A percentile compares a stretch with the other conserved stretches of the same genome.
These are phyloP conservation scores for Eolophus roseicapilla DNA, from an alignment of 2,113 vertebrate genomes.

Conservation along the genomic window DNA sequence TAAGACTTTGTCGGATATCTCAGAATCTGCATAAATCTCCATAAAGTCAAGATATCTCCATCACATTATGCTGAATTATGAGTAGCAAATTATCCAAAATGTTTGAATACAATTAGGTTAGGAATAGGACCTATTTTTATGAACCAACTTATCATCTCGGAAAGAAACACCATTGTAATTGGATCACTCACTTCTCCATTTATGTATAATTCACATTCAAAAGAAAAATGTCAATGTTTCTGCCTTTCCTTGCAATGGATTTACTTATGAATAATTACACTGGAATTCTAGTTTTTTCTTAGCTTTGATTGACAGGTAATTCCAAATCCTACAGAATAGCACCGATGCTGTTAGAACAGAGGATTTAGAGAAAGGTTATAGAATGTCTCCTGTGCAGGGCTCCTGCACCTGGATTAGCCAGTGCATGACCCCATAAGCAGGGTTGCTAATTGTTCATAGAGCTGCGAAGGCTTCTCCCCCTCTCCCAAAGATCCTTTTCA, in stretches of 20 bases:
- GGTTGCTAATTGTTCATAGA: constrained; percentile 9
- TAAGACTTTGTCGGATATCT: constrained; percentile 58
- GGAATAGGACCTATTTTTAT: constrained; percentile 72
- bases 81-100: constrained; percentile 82
- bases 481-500: not conserved
- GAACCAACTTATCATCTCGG: constrained; percentile 69
- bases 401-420: constrained; percentile 36
- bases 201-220: constrained; percentile 60
- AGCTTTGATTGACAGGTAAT: constrained; percentile 52
- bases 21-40: constrained; percentile 79
- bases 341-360: constrained; percentile 5
- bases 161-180: constrained; percentile 53
- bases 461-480: not conserved
- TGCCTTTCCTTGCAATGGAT: constrained; percentile 48
- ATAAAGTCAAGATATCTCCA: constrained; percentile 75
- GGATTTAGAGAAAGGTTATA: constrained; percentile 47
- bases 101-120: constrained; percentile 82
- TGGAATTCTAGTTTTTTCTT: constrained; percentile 42
- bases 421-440: constrained; percentile 49
- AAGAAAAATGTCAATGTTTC: constrained; percentile 49
- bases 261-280: constrained; percentile 66
- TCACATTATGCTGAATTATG: constrained; percentile 81
- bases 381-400: constrained; percentile 26
- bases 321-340: constrained; percentile 64
- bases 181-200: constrained; percentile 55